phyloP scores from a whole-genome alignment of 2,797 vertebrate species.

The Artibeus jamaicensis region DNA sequence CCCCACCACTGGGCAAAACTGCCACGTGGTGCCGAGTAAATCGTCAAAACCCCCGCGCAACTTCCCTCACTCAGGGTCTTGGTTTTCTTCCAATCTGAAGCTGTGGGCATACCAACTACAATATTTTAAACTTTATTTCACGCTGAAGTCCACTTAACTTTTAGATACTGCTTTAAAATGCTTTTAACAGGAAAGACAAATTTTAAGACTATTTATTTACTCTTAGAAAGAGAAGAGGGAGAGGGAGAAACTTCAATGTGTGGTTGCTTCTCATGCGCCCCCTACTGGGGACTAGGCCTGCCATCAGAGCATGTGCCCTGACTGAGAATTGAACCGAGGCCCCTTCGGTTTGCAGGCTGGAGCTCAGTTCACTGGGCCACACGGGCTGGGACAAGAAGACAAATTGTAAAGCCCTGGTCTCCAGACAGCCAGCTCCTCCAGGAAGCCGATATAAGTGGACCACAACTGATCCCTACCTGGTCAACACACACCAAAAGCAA shows the following conservation, averaged over 20 bases:
- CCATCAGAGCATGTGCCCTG: too few species aligned
- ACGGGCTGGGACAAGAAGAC: neutral
- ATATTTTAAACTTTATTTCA: neutral
- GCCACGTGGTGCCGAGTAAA: too few species aligned
- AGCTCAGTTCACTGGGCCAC: too few species aligned
- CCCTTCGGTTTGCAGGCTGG: too few species aligned
- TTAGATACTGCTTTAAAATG: neutral
- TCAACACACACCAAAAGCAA: neutral
- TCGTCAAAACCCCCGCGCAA: too few species aligned
- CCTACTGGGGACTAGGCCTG: too few species aligned
- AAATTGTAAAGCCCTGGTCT: neutral
- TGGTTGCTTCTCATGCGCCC: too few species aligned
- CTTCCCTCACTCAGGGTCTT: neutral
- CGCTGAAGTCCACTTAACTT: neutral
- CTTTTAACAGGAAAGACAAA: neutral
- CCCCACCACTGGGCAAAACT: too few species aligned
- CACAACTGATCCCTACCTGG: neutral
- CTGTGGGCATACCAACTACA: neutral
- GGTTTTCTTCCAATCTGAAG: neutral
- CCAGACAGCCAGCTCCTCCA: neutral
- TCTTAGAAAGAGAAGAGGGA: too few species aligned
- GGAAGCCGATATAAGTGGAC: neutral
- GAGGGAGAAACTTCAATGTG: too few species aligned
- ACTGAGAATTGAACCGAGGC: too few species aligned
- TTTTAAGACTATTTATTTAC: neutral